Evolutionary conservation across 2,888 invertebrate genomes (phyloP), one percentile per base, ranked within the genome.

Genomic region (Drosophila affinis): DNA sequence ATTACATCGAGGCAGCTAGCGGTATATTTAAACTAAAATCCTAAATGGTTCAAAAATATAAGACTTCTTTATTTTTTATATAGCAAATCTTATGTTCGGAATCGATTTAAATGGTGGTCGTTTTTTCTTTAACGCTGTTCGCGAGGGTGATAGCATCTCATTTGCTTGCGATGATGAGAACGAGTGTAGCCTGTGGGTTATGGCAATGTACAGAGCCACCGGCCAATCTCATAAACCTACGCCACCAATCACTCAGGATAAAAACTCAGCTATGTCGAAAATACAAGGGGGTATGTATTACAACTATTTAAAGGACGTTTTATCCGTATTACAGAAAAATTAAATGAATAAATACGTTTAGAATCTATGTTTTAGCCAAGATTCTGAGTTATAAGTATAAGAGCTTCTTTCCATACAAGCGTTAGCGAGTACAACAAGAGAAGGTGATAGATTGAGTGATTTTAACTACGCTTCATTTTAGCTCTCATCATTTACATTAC

Each of bases 191-290:
- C 93, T 99, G 76, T 99, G 99, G 99, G 99, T 99, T 39, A 99
- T 99, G 96, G 99, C 99, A 3, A 95, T 99, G 94, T 99, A 99
- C 92, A 94, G 99, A 82, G 99, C 99, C n/a, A 99, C 99, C 2
- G 99, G 99, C 6, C 99, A 99, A 92, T 98, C 98, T 58, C 99
- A 99, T 93, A 99, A 99, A 92, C 99, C 99, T 9, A 97, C 98
- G 3, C 99, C 99, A 9, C 98, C 98, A 0, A 94, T 97, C 49
- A 96, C 96, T 90, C 93, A 95, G 93, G 95, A 97, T 93, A 95
- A 98, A 93, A 96, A 95, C 91, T 96, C 96, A 27, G 96, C 96
- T 72, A 96, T 97, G 91, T 96, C 96, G 54, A 96, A 97, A 93
- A 95, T 97, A 90, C 97, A 97, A 95, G 98, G 98, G 91, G 92